Percentiles rank a stretch among this genome's conserved stretches.
phyloP scores from a whole-genome alignment of 2,113 vertebrate species.

The Ctenomys sociabilis region DNA sequence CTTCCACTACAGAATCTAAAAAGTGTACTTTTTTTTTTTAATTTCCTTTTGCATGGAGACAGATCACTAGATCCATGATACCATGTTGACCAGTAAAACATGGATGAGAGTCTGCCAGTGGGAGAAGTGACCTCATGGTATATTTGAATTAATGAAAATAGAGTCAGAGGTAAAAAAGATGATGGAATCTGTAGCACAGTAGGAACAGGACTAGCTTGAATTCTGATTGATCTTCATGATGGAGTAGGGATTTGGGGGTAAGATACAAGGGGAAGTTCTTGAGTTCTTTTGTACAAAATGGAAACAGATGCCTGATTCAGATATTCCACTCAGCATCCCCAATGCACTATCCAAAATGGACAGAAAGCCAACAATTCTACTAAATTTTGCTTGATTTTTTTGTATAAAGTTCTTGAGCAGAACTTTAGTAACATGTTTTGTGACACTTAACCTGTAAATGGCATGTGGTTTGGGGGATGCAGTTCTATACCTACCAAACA shows the following conservation, averaged over 20 bases:
- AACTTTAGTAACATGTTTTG: slow-evolving; percentile 59
- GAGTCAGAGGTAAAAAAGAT: background rate
- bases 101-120: background rate
- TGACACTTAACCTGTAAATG: slow-evolving; percentile 60
- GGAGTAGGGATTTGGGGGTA: background rate
- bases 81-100: background rate
- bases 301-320: background rate
- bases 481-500: background rate
- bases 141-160: background rate
- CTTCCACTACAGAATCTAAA: background rate
- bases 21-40: background rate
- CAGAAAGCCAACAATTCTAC: slow-evolving; percentile 61
- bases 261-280: slow-evolving; percentile 39
- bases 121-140: background rate
- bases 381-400: slow-evolving; percentile 61
- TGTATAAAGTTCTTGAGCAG: slow-evolving; percentile 71
- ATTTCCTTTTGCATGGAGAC: background rate
- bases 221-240: background rate
- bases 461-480: background rate
- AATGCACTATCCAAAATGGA: background rate
- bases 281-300: background rate
- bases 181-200: background rate
- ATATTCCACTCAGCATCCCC: slow-evolving; percentile 14
- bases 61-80: background rate
- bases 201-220: background rate